phyloP scores from a whole-genome alignment of 2,888 invertebrate genomes.

The Electrophaes corylata region DNA sequence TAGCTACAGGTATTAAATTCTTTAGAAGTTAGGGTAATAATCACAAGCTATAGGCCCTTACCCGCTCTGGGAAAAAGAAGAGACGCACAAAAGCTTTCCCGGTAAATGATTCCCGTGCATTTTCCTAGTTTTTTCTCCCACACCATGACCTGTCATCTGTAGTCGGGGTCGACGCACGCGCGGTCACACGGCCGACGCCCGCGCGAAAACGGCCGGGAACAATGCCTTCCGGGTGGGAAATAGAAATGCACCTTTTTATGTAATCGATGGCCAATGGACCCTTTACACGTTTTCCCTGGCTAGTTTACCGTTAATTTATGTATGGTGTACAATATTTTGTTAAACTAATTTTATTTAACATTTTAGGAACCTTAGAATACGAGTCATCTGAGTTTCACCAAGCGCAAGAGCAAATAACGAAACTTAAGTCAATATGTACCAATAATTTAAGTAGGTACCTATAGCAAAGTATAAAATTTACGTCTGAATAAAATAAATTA shows the following conservation, averaged over 20 bases:
- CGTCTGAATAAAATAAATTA: too few species aligned
- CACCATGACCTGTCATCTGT: slow-evolving; percentile 23
- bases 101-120: slow-evolving; percentile 10
- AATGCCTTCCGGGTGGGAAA: slow-evolving; percentile 30
- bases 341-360: too few species aligned
- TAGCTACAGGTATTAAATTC: neutral
- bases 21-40: neutral
- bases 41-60: neutral
- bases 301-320: neutral
- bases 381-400: too few species aligned
- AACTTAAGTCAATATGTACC: too few species aligned
- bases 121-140: slow-evolving; percentile 17
- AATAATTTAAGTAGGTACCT: too few species aligned
- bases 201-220: slow-evolving; percentile 36
- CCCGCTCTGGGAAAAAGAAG: neutral
- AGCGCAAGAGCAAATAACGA: too few species aligned
- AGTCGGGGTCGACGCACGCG: slow-evolving; percentile 39
- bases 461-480: too few species aligned
- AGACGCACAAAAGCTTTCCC: neutral
- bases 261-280: slow-evolving; percentile 25
- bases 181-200: slow-evolving; percentile 37
- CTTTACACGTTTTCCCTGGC: slow-evolving; percentile 12
- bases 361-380: too few species aligned
- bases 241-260: slow-evolving; percentile 30
- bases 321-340: neutral